phyloP scores from a whole-genome alignment of 2,797 vertebrate species.

The Percopsis omiscomaycus region DNA sequence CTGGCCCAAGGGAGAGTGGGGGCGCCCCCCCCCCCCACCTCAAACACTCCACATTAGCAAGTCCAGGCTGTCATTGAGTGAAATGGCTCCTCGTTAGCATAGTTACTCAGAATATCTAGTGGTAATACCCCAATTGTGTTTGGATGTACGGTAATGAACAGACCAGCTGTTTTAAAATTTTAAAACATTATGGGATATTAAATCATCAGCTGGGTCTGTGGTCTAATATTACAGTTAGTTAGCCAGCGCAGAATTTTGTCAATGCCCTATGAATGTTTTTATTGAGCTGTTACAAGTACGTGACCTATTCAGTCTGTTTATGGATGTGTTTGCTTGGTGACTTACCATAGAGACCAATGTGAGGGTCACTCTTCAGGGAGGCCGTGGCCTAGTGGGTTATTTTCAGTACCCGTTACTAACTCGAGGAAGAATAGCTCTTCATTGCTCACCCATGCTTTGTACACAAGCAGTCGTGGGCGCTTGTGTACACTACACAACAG shows the following conservation, averaged over 20 bases:
- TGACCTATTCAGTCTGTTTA: constrained; percentile 36
- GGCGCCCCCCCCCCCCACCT: constrained; percentile 10
- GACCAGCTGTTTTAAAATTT: background rate
- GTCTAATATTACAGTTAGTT: constrained; percentile 34
- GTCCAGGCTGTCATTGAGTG: constrained; percentile 32
- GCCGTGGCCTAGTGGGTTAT: constrained; percentile 52
- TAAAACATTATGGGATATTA: background rate
- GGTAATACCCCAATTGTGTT: constrained; percentile 5
- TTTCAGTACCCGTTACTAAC: constrained; percentile 67
- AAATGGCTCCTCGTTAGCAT: constrained; percentile 44
- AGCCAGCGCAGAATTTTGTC: constrained; percentile 29
- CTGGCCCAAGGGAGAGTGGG: constrained; percentile 17
- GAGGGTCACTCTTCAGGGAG: constrained; percentile 63
- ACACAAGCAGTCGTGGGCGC: constrained; percentile 11
- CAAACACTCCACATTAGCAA: constrained; percentile 33
- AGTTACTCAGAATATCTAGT: constrained; percentile 18
- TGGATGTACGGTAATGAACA: constrained; percentile 4
- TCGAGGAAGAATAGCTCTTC: constrained; percentile 49
- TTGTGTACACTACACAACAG: background rate
- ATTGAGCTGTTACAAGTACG: constrained; percentile 51
- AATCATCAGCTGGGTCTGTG: constrained; percentile 14
- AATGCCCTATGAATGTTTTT: constrained; percentile 27
- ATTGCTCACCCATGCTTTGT: constrained; percentile 23
- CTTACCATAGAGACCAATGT: constrained; percentile 63
- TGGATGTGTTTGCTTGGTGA: constrained; percentile 48